These are phyloP conservation scores for Dipus sagitta DNA, from an alignment of 2,797 vertebrate genomes.

Conservation along the genomic window DNA sequence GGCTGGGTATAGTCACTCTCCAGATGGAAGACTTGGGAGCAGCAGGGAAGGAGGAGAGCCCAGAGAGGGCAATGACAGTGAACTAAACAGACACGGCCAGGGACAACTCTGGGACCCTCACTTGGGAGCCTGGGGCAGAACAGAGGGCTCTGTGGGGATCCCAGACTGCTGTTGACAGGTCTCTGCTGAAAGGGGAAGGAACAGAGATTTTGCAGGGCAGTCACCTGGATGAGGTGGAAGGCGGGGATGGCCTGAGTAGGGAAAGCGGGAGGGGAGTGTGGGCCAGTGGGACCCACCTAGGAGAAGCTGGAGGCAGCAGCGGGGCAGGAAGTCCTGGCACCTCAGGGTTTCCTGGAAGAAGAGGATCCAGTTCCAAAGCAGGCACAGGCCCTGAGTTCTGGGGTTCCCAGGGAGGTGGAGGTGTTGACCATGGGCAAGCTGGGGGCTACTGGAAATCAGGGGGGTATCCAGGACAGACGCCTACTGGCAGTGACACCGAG, in stretches of 20 bases:
- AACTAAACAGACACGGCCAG: background rate
- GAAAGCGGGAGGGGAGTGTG: background rate
- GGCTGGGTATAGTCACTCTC: background rate
- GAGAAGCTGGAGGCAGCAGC: background rate
- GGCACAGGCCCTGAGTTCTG: background rate
- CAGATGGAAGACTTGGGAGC: background rate
- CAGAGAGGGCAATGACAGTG: background rate
- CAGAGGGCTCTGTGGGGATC: background rate
- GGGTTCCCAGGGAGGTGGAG: background rate
- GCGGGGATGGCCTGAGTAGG: background rate
- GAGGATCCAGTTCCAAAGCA: background rate
- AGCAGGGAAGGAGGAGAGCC: background rate
- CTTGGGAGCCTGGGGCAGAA: background rate
- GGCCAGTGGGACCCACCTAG: fast-evolving
- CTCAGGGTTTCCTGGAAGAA: background rate
- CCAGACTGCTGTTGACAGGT: background rate
- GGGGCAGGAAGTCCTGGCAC: background rate
- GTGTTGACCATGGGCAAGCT: background rate
- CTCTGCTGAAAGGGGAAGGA: background rate
- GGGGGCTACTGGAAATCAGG: background rate
- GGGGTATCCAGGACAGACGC: background rate
- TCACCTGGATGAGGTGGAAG: background rate
- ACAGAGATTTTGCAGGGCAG: background rate
- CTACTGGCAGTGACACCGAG: background rate
- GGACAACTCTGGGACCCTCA: background rate